Evolutionary conservation across 1,140 invertebrate genomes (phyloP), one percentile per base, ranked within the genome.

Genomic region (Tetramorium parvispinum): DNA sequence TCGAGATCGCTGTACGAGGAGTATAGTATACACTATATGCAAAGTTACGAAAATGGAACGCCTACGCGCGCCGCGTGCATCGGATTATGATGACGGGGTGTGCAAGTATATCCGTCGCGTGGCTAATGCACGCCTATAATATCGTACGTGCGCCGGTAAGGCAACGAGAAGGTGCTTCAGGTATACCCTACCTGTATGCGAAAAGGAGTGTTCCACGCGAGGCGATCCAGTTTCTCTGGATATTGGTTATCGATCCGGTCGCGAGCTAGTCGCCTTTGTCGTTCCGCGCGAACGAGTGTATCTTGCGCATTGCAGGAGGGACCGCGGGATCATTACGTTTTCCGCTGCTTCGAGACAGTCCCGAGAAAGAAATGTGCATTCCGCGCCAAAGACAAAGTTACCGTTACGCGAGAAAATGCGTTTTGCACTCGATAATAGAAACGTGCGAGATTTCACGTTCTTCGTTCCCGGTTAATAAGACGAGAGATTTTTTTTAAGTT

Each of bases 161-260:
- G 63, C 43, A 66, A 75, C 40, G 71, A 76, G 68, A 81, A 49
- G 71, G 63, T 18, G 32, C 18, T 10, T n/a, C 18, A 37, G 43
- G 51, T 43, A 40, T 18, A 61, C n/a, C 53, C 21, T 13, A 40
- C 43, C 40, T 77, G 18, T 27, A n/a, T 11, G 65, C 11, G 73
- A 65, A 68, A 37, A 78, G 71, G 32, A 32, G 27, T 8, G 46
- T 70, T 53, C 51, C 63, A 79, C 73, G 49, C 65, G 63, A 59
- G 11, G 10, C 27, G 77, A 87, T 90, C 88, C 75, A 85, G 89
- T 87, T 90, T 90, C 89, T 77, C 78, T 90, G 55, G 88, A 90
- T 90, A 90, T 90, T 90, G 88, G 88, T 87, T 90, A 90, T 90
- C 86, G 89, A 90, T 87, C 75, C 51, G 10, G 37, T 18, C 27